Conservation (phyloP, 2,888 invertebrate species). For the Hyalella azteca region DNA sequence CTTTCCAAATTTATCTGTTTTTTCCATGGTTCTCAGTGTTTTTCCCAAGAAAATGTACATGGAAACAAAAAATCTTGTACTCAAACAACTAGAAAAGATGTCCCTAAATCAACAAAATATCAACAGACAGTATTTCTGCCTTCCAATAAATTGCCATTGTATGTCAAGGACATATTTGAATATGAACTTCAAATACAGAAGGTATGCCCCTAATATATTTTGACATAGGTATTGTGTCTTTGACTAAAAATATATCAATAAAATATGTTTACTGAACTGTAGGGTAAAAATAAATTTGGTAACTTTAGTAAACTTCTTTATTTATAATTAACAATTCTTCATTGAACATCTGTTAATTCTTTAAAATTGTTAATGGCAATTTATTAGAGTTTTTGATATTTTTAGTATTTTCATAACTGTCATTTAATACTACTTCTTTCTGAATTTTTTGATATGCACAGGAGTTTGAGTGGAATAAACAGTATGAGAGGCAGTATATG, state of each 20-base stretch:
- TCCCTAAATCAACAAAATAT: constrained; percentile 46
- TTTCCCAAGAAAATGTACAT: too few relatives aligned
- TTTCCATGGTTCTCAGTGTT: too few relatives aligned
- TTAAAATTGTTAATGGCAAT: background rate
- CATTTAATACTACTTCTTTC: background rate
- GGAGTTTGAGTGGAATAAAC: background rate
- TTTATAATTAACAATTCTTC: background rate
- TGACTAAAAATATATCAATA: too few relatives aligned
- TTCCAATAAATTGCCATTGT: constrained; percentile 73
- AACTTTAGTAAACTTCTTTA: background rate
- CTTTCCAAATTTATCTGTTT: too few relatives aligned
- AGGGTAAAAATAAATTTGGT: background rate
- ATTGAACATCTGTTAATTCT: background rate
- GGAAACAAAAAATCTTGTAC: too few relatives aligned
- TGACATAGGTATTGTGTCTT: too few relatives aligned
- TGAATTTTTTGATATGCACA: background rate
- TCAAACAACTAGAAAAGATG: too few relatives aligned
- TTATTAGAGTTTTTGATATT: background rate
- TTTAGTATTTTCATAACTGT: background rate
- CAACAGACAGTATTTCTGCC: constrained; percentile 70
- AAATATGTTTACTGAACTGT: constrained; percentile 38
- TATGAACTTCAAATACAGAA: constrained; percentile 60
- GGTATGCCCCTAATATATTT: constrained; percentile 67
- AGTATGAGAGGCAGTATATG: background rate
- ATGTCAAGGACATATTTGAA: constrained; percentile 68